These are phyloP conservation scores for Percina caprodes DNA, from an alignment of 2,113 vertebrate species.

Conservation along the genomic window DNA sequence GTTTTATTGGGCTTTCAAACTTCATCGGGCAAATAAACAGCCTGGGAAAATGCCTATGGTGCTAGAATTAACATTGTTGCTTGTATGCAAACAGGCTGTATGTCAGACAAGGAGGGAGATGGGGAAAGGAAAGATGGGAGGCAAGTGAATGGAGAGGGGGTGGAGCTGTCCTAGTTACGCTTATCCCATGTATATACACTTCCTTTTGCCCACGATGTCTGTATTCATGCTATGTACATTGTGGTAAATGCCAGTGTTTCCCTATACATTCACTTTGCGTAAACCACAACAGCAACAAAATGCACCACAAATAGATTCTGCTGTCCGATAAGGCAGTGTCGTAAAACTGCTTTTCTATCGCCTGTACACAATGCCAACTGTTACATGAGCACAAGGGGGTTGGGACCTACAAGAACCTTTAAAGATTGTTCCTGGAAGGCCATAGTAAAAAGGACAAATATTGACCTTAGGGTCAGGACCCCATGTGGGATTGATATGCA, in stretches of 20 bases:
- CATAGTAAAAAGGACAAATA: slow-evolving; percentile 1
- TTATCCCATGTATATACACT: slow-evolving; percentile 28
- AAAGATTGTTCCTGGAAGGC: slow-evolving; percentile 35
- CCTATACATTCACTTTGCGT: slow-evolving; percentile 3
- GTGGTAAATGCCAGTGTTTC: slow-evolving; percentile 40
- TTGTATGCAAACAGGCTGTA: slow-evolving; percentile 43
- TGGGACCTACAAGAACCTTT: slow-evolving; percentile 1
- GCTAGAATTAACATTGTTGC: slow-evolving; percentile 56
- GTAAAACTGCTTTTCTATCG: slow-evolving; percentile 9
- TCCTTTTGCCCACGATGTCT: not conserved
- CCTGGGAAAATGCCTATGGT: slow-evolving; percentile 70
- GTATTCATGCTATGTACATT: slow-evolving; percentile 43
- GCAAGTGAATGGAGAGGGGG: slow-evolving; percentile 3
- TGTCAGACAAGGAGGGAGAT: slow-evolving; percentile 5
- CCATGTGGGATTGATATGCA: not conserved
- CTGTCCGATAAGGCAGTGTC: slow-evolving; percentile 6
- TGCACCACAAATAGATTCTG: slow-evolving; percentile 1
- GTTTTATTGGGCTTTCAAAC: slow-evolving; percentile 69
- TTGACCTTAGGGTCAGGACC: not conserved
- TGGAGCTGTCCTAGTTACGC: slow-evolving; percentile 52
- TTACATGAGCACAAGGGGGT: slow-evolving; percentile 1
- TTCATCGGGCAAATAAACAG: slow-evolving; percentile 59
- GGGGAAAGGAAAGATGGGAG: slow-evolving; percentile 6
- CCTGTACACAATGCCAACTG: slow-evolving; percentile 4
- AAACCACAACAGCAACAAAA: slow-evolving; percentile 11